These are phyloP conservation scores for Drosophila elegans DNA, from an alignment of 1,140 invertebrate genomes.

Conservation along the genomic window DNA sequence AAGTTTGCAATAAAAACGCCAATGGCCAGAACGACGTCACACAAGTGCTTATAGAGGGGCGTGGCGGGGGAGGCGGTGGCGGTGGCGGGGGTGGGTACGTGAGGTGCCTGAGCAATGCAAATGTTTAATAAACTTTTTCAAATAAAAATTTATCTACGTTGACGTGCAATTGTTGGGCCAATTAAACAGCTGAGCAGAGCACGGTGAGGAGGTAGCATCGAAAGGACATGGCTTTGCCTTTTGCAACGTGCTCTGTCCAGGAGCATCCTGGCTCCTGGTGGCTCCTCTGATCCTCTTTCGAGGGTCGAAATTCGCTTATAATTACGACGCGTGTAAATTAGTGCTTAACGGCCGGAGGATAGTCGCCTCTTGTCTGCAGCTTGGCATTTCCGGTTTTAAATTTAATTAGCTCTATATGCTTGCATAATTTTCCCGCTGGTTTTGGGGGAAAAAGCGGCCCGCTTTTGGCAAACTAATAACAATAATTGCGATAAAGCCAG, in stretches of 20 bases:
- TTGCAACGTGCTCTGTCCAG: constrained; percentile 23
- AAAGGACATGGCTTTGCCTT: constrained; percentile 4
- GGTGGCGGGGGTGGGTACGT: constrained; percentile 51
- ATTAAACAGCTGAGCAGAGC: constrained; percentile 60
- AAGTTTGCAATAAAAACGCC: constrained; percentile 78
- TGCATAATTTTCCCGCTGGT: constrained; percentile 39
- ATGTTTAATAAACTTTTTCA: constrained; percentile 84
- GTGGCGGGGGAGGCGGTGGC: neutral
- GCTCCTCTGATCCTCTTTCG: constrained; percentile 16
- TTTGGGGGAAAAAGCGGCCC: neutral
- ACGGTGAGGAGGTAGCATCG: neutral
- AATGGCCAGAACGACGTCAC: constrained; percentile 66
- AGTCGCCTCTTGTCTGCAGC: constrained; percentile 32
- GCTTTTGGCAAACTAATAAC: constrained; percentile 71
- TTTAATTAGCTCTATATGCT: constrained; percentile 73
- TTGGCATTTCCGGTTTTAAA: constrained; percentile 61
- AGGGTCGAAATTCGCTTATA: constrained; percentile 22
- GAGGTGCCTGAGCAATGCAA: constrained; percentile 69
- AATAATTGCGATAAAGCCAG: constrained; percentile 82
- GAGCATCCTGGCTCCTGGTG: neutral
- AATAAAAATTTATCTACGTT: constrained; percentile 82
- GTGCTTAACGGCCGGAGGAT: constrained; percentile 46
- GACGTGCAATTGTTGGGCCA: constrained; percentile 82
- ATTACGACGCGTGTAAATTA: constrained; percentile 58
- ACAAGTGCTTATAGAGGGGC: constrained; percentile 21